Evolutionary conservation across 2,888 invertebrate genomes (phyloP).

Genomic region (Eristalis pertinax): DNA sequence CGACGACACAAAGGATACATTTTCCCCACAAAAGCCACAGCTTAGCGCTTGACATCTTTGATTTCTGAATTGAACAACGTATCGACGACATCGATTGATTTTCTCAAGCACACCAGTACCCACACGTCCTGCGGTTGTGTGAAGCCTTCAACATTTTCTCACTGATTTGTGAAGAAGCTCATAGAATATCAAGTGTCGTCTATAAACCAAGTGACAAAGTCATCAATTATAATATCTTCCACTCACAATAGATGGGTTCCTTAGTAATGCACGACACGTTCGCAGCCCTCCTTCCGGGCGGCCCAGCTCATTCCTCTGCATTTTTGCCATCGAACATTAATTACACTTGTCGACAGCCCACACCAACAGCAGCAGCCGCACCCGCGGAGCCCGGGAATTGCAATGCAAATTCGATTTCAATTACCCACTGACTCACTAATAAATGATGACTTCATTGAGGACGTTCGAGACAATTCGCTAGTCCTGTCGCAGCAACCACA

Average conservation of each 20-base stretch:
- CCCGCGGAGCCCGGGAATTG: slow-evolving; percentile 15
- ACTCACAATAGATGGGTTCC: background rate
- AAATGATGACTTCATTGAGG: slow-evolving; percentile 57
- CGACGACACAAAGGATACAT: background rate
- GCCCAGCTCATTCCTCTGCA: too few relatives aligned
- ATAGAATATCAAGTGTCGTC: slow-evolving; percentile 37
- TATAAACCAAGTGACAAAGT: slow-evolving; percentile 50
- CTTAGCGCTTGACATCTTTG: background rate
- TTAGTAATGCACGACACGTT: slow-evolving; percentile 10
- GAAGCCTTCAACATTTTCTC: background rate
- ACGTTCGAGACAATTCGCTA: slow-evolving; percentile 48
- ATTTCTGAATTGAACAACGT: background rate
- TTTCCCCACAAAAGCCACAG: background rate
- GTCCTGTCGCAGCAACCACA: background rate
- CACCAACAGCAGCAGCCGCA: background rate
- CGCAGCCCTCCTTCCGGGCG: background rate
- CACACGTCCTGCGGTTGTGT: background rate
- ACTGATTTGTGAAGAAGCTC: background rate
- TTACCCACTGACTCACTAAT: slow-evolving; percentile 43
- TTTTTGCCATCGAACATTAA: slow-evolving; percentile 41
- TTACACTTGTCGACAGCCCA: slow-evolving; percentile 26
- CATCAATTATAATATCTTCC: slow-evolving; percentile 56
- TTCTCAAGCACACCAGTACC: background rate
- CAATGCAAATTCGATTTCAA: slow-evolving; percentile 62
- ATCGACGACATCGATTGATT: background rate